Conservation (phyloP, 1,140 invertebrate genomes). For the Bradysia coprophila region DNA sequence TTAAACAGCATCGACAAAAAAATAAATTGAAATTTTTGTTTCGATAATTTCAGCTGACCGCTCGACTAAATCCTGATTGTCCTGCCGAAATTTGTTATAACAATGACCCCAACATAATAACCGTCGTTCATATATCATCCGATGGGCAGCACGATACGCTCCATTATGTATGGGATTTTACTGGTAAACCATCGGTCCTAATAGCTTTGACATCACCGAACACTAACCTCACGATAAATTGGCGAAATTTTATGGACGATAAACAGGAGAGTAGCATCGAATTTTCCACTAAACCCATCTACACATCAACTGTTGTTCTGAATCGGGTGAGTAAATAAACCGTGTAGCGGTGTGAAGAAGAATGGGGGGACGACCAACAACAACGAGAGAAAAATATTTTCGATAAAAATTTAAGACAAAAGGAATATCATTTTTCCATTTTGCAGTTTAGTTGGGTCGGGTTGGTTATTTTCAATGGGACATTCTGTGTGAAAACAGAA, state of each 20-base stretch:
- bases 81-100: background rate
- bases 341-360: no score
- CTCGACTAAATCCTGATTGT: constrained; percentile 1
- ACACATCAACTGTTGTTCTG: constrained; percentile 31
- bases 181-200: constrained; percentile 28
- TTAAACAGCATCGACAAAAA: no score
- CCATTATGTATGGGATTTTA: constrained; percentile 41
- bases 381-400: no score
- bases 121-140: constrained; percentile 28
- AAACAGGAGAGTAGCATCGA: constrained; percentile 18
- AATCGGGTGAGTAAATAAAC: constrained; percentile 28
- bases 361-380: no score
- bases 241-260: constrained; percentile 17
- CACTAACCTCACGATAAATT: constrained; percentile 25
- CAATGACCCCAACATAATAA: constrained; percentile 8
- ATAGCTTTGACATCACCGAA: constrained; percentile 25
- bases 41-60: no score
- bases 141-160: constrained; percentile 30
- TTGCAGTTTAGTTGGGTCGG: no score
- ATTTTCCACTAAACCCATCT: constrained; percentile 26
- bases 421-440: no score
- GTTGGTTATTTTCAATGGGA: no score
- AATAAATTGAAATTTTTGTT: no score
- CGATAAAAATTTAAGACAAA: no score
- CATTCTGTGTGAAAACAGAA: no score